Base-by-base conservation (phyloP, 2,797 vertebrate genomes). In the Halcyon smyrnensis region DNA sequence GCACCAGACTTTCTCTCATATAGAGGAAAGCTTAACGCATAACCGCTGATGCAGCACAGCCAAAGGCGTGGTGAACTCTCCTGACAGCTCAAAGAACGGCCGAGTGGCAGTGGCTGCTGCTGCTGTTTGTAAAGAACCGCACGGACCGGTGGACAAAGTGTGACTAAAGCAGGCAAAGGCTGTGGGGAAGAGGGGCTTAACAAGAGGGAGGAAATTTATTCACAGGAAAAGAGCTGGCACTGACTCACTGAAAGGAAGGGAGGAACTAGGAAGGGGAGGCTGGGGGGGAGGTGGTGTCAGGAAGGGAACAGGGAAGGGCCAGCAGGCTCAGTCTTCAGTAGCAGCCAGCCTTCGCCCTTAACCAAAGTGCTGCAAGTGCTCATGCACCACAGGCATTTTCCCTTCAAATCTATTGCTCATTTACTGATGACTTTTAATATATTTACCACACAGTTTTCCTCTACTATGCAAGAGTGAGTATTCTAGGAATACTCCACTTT, bases 211-310 rank as follows among this genome's bases (percentile, higher is more conserved):
- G 73, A 87, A 74, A 86, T 65, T 90, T 60, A 93, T 79, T 90
- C 87, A 82, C 73, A 71, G 91, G 90, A 94, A 95, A 92, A 93
- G 76, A 90, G 62, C 65, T 92, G 79, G 84, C 94, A 96, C 80
- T 79, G 94, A 95, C 67, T 90, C 93, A 78, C 54, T 91, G 77
- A 95, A 94, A 95, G 91, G 94, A 94, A 97, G 90, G 93, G 90
- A 94, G 85, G 74, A 36, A 76, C 34, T 48, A 43, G 81, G 76
- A 89, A 85, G 64, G 67, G 60, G 28, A 78, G 77, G 37, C 34
- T 92, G 25, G 14, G 41, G 12, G 54, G 73, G 36, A 86, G 85
- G 82, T 39, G 65, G 50, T 86, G 62, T 86, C 90, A 91, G 90
- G 95, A 95, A 94, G 16, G n/a, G 34, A 14, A 75, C 37, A 54